Base-by-base conservation (phyloP, 2,888 invertebrate genomes). In the Adineta ricciae region DNA sequence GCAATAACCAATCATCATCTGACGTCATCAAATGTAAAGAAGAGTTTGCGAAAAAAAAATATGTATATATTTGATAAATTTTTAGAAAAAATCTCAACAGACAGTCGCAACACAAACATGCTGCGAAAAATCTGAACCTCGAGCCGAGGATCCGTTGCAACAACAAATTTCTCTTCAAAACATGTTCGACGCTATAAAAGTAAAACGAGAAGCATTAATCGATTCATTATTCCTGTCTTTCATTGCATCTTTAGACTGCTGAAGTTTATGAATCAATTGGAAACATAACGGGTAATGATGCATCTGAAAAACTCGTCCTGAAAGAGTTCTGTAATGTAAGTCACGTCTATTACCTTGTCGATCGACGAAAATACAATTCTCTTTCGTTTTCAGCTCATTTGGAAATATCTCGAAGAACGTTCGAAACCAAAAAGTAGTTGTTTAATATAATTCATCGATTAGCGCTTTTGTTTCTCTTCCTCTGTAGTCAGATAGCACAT, bases 351-450 rank as follows among this genome's bases (percentile, higher is more conserved):
- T 11, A 72, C 1, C 21, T 36, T 78, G 38, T 8, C 27, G 27
- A 27, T 9, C 27, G 27, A 64, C n/a, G n/a, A 64, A 64, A 11
- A 27, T 46, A 46, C 46, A 11, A 46, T 46, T 46, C 8, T 14
- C 24, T 0, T 78, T 78, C 21, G 3, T 19, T 38, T 41, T 41
- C n/a, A 78, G 78, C 78, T 78, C 1, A 41, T 78, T 78, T 78
- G 78, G 78, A 78, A 78, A 78, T 78, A 78, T 41, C 78, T 78
- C 19, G 78, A 78, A 78, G 78, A 78, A n/a, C 78, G 78, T 41
- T 78, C 78, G 41, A 78, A 41, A 41, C 78, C 78, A 41, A 78
- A 41, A 19, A 78, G 78, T 78, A 78, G 78, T n/a, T 78, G 78
- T 41, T 41, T 78, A 78, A 24, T 78, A 64, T 64, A 64, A 64